Conservation (phyloP, 2,888 invertebrate genomes). For the Xylophagus ater region DNA sequence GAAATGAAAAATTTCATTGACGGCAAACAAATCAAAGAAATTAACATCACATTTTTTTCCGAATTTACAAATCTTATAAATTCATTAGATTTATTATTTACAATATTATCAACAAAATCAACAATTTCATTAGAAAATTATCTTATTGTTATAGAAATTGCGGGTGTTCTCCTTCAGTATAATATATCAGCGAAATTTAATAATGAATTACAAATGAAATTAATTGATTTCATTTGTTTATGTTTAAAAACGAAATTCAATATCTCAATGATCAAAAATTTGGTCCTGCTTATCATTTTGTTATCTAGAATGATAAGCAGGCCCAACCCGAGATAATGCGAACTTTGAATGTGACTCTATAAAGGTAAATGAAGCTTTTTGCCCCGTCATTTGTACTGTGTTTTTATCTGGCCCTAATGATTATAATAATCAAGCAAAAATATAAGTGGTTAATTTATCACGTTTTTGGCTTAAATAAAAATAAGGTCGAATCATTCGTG, state of each 20-base stretch:
- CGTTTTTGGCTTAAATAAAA: no score
- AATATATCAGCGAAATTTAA: neutral
- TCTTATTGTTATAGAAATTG: constrained; percentile 1
- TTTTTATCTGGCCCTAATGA: no score
- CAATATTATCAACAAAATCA: neutral
- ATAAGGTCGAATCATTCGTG: no score
- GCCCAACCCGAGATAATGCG: no score
- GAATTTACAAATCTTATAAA: neutral
- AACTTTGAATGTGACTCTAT: no score
- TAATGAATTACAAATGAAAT: neutral
- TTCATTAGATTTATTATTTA: neutral
- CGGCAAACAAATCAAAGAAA: constrained; percentile 1
- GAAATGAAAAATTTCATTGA: no score
- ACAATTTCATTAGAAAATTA: neutral
- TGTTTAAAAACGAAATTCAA: constrained; percentile 5
- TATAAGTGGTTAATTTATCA: no score
- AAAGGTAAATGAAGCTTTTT: no score
- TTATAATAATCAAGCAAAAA: no score
- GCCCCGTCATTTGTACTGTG: no score
- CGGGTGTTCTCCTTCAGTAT: constrained; percentile 1
- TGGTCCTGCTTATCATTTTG: no score
- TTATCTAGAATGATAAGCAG: no score
- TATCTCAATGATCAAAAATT: neutral
- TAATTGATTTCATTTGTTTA: constrained; percentile 2
- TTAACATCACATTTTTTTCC: constrained; percentile 1